Evolutionary conservation across 2,113 vertebrate species (phyloP).

Genomic region (Arizona elegans): DNA sequence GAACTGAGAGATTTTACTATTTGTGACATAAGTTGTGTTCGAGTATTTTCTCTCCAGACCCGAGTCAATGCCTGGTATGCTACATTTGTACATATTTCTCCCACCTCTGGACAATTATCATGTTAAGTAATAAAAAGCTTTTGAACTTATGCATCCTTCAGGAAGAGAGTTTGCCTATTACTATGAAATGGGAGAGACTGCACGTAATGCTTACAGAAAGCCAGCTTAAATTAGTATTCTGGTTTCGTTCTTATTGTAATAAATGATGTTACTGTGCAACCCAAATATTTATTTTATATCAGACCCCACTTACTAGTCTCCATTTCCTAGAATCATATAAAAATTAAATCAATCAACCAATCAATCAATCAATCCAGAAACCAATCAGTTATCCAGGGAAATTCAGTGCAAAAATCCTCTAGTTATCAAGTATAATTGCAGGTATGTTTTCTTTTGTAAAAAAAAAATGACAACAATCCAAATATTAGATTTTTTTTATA

Average conservation of each 20-base stretch:
- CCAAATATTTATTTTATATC: slow-evolving; percentile 63
- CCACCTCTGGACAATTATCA: slow-evolving; percentile 25
- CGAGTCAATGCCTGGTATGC: slow-evolving; percentile 40
- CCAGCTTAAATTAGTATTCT: slow-evolving; percentile 53
- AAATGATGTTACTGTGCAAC: slow-evolving; percentile 53
- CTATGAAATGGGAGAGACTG: slow-evolving; percentile 19
- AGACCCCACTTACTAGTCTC: slow-evolving; percentile 62
- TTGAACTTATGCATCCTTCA: slow-evolving; percentile 50
- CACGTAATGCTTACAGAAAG: slow-evolving; percentile 53
- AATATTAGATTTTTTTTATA: slow-evolving; percentile 45
- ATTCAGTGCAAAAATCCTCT: slow-evolving; percentile 66
- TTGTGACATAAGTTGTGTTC: not conserved
- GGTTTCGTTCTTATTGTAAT: slow-evolving; percentile 45
- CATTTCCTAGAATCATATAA: slow-evolving; percentile 49
- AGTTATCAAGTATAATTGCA: slow-evolving; percentile 63
- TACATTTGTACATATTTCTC: slow-evolving; percentile 47
- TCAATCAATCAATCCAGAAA: slow-evolving; percentile 62
- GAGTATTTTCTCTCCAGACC: slow-evolving; percentile 24
- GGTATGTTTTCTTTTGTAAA: slow-evolving; percentile 55
- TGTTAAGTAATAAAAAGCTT: slow-evolving; percentile 42
- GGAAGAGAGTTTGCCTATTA: slow-evolving; percentile 40
- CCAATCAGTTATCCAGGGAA: slow-evolving; percentile 65
- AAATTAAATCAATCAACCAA: no score
- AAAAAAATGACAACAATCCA: slow-evolving; percentile 54
- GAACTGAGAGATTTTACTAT: slow-evolving; percentile 16